A percentile compares a stretch with the other conserved stretches of the same genome.
phyloP scores from a whole-genome alignment of 64 coral and sea anemone species.

The Stichodactyla mertensii region DNA sequence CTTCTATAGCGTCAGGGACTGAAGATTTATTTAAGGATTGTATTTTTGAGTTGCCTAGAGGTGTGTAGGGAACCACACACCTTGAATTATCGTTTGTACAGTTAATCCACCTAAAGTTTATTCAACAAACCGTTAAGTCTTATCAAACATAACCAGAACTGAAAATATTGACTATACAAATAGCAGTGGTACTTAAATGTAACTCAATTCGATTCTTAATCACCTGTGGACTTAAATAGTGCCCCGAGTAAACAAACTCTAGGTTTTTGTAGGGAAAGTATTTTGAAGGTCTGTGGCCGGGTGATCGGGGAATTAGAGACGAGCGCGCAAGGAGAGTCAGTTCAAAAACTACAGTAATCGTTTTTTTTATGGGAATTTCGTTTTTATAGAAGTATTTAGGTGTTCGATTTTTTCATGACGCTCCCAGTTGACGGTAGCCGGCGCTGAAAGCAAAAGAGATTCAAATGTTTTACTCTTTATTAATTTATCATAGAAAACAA shows the following conservation, averaged over 20 bases:
- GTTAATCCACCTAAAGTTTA: background rate
- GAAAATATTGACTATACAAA: conserved; percentile 19
- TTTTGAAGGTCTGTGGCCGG: background rate
- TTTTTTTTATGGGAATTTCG: too few relatives aligned
- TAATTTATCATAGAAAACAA: too few relatives aligned
- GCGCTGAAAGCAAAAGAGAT: too few relatives aligned
- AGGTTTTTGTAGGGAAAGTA: background rate
- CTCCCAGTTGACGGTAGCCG: too few relatives aligned
- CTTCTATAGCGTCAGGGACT: too few relatives aligned
- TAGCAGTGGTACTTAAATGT: background rate
- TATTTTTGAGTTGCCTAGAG: background rate
- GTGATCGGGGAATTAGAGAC: background rate
- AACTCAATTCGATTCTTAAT: background rate
- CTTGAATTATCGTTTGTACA: background rate
- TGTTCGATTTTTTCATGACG: too few relatives aligned
- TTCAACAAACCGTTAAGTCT: conserved; percentile 11
- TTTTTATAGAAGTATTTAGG: too few relatives aligned
- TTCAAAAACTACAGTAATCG: too few relatives aligned
- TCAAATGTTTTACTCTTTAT: too few relatives aligned
- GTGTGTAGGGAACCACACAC: background rate
- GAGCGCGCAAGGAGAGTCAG: background rate
- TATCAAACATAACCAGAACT: conserved; percentile 17
- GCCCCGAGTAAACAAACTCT: background rate
- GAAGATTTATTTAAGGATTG: too few relatives aligned
- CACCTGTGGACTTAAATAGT: background rate